These are phyloP conservation scores for Allolobophora icterica DNA, from an alignment of 2,888 invertebrate species.

Conservation along the genomic window DNA sequence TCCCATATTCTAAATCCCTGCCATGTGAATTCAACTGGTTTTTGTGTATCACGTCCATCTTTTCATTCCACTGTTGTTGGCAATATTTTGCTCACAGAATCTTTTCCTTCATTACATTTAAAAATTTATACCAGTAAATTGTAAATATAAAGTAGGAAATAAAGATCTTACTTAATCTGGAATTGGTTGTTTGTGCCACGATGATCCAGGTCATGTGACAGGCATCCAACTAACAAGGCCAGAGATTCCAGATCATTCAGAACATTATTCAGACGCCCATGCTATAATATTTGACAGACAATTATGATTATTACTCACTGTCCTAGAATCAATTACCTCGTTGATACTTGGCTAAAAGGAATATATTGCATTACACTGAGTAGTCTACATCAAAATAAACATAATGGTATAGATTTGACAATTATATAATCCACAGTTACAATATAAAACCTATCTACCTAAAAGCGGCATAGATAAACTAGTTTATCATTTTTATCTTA, in stretches of 20 bases:
- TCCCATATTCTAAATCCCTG: too few relatives aligned
- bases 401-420: too few relatives aligned
- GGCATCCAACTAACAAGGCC: constrained; percentile 60
- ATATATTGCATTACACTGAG: too few relatives aligned
- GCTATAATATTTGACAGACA: constrained; percentile 11
- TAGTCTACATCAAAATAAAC: too few relatives aligned
- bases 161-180: constrained; percentile 58
- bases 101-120: not conserved
- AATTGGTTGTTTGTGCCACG: constrained; percentile 64
- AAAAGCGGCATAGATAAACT: too few relatives aligned
- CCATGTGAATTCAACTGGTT: too few relatives aligned
- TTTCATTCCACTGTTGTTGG: not conserved
- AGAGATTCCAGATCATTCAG: constrained; percentile 58
- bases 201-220: constrained; percentile 63
- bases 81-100: not conserved
- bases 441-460: too few relatives aligned
- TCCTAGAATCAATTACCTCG: too few relatives aligned
- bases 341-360: too few relatives aligned
- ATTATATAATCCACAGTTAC: too few relatives aligned
- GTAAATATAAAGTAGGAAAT: not conserved
- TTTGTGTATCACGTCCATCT: not conserved
- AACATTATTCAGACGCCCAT: constrained; percentile 53
- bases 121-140: not conserved
- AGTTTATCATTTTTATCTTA: too few relatives aligned
- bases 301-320: not conserved